Evolutionary conservation across 2,113 vertebrate species (phyloP), one percentile per base, ranked within the genome.

Genomic region (Syrmaticus mikado): DNA sequence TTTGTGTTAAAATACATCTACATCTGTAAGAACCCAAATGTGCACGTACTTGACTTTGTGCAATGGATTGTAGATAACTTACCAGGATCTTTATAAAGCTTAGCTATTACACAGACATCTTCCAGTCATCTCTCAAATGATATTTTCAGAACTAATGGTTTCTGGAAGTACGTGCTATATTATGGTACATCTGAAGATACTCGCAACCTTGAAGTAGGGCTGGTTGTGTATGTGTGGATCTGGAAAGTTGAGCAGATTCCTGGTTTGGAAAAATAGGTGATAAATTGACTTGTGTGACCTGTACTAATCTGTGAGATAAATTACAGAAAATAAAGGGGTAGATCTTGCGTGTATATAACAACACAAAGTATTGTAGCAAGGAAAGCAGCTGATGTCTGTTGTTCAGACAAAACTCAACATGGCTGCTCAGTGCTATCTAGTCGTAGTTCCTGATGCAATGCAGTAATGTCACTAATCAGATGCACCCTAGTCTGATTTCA

Each of bases 121-220:
- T 17, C 30, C 2, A 4, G 1, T 3, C 20, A 64, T 11, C 71
- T 82, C 20, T 21, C 12, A 68, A 15, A 4, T 50, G 43, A 61
- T 57, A 0, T 43, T 1, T 66, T 8, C 55, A 41, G 41, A 57
- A 5, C 14, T 57, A 15, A 70, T 4, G 52, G 13, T 30, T 24
- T 79, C 0, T 32, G 73, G 12, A 21, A 34, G 8, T 10, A 2
- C 25, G 10, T 15, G 3, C 9, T 12, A 3, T 32, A 5, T 3
- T 32, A 20, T 10, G 0, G 17, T 14, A 4, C 9, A 18, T 52
- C 50, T 60, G 12, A 25, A 4, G 60, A 15, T 24, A 3, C 62
- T 48, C 36, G 32, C 34, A n/a, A 15, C 52, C 19, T 62, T 45
- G 2, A 45, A 82, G 34, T 34, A n/a, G 21, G 6, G 43, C 6